Evolutionary conservation across 1,140 invertebrate genomes (phyloP).

Genomic region (Tetramorium alpestre): DNA sequence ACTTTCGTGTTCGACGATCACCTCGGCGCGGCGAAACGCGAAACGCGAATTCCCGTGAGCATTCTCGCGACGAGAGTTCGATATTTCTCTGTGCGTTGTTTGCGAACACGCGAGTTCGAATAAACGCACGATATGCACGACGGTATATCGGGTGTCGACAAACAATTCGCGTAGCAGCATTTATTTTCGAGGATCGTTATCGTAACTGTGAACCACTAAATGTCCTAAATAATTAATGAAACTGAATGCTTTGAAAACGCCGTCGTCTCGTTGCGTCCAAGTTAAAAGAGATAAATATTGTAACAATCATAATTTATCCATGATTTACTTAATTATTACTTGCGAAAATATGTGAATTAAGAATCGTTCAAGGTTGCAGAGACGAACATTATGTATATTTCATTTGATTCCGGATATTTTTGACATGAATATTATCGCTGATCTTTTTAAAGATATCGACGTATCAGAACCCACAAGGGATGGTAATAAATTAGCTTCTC

Average conservation of each 20-base stretch:
- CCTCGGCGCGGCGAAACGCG: constrained; percentile 44
- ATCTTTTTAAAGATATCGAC: constrained; percentile 50
- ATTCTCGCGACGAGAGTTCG: constrained; percentile 17
- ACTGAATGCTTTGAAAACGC: not conserved
- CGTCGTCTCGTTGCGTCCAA: not conserved
- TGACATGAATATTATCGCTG: not conserved
- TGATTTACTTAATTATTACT: not conserved
- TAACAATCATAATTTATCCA: not conserved
- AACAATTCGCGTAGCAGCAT: not conserved
- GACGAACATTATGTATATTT: constrained; percentile 19
- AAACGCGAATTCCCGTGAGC: constrained; percentile 59
- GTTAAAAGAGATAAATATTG: not conserved
- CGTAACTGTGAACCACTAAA: not conserved
- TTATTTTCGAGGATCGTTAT: not conserved
- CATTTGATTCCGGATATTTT: not conserved
- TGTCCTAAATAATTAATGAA: not conserved
- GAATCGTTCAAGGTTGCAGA: constrained; percentile 8
- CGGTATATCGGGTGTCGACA: constrained; percentile 3
- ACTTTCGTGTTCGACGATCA: constrained; percentile 57
- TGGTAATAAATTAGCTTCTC: constrained; percentile 26
- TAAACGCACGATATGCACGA: not conserved
- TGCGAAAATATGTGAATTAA: not conserved
- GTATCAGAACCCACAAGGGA: not conserved
- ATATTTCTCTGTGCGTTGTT: constrained; percentile 38
- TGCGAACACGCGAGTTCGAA: constrained; percentile 16